Conservation (phyloP, 2,113 vertebrate species). For the Entosphenus tridentatus region DNA sequence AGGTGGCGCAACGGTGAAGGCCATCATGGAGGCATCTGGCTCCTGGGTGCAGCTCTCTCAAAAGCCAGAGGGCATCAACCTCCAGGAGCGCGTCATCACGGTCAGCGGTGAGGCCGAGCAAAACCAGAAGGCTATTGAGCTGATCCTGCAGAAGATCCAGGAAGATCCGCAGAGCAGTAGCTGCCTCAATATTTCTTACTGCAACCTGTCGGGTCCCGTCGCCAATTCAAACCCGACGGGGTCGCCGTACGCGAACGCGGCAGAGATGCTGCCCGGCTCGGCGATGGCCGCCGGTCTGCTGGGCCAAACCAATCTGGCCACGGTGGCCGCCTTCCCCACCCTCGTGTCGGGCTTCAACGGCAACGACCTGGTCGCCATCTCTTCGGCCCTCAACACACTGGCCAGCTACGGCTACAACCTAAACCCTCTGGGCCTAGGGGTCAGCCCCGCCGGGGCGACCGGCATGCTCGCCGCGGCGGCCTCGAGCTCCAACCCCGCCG, state of each 20-base stretch:
- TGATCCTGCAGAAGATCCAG: slow-evolving; percentile 79
- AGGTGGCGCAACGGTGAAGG: slow-evolving; percentile 61
- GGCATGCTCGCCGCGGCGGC: slow-evolving; percentile 37
- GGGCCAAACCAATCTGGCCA: slow-evolving; percentile 42
- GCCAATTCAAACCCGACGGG: slow-evolving; percentile 90
- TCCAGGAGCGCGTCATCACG: slow-evolving; percentile 72
- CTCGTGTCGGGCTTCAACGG: slow-evolving; percentile 62
- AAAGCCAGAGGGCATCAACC: slow-evolving; percentile 68
- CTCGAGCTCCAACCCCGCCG: slow-evolving; percentile 47
- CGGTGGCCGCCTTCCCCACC: slow-evolving; percentile 48
- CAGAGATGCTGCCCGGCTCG: slow-evolving; percentile 43
- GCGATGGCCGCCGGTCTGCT: slow-evolving; percentile 48
- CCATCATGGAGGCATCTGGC: slow-evolving; percentile 74
- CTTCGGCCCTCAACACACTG: slow-evolving; percentile 68
- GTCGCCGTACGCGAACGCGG: slow-evolving; percentile 65
- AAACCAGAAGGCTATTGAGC: slow-evolving; percentile 62
- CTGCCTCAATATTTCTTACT: slow-evolving; percentile 82
- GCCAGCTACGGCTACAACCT: slow-evolving; percentile 82
- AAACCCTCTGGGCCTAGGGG: slow-evolving; percentile 61
- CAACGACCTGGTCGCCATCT: slow-evolving; percentile 67
- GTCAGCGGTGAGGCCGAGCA: slow-evolving; percentile 67
- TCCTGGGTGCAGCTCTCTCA: slow-evolving; percentile 83
- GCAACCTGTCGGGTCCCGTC: slow-evolving; percentile 64
- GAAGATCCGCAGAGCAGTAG: slow-evolving; percentile 77
- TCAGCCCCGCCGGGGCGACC: slow-evolving; percentile 55